Conservation (phyloP, 2,113 vertebrate genomes). For the Fukomys damarensis region DNA sequence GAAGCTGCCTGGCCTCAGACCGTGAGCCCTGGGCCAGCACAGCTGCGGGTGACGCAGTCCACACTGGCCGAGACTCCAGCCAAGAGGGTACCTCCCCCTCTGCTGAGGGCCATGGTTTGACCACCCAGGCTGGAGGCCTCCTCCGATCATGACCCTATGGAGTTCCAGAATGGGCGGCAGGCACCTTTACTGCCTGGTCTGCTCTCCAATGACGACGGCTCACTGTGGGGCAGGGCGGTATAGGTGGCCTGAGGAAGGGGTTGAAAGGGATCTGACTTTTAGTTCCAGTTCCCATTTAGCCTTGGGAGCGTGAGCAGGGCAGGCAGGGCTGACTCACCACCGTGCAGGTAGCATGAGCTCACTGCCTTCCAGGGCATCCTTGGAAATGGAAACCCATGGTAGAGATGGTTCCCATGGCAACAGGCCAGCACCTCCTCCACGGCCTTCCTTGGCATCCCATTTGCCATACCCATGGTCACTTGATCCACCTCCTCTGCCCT, state of each 20-base stretch:
- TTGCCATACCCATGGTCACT: neutral
- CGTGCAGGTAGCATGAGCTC: slow-evolving; percentile 69
- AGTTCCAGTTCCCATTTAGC: neutral
- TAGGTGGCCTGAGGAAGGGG: neutral
- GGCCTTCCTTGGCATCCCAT: slow-evolving; percentile 46
- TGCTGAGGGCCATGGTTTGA: neutral
- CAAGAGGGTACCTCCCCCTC: too few relatives aligned
- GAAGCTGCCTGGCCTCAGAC: neutral
- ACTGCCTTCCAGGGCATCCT: slow-evolving; percentile 67
- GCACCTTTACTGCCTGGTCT: neutral
- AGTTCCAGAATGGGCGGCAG: neutral
- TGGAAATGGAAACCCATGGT: slow-evolving; percentile 56
- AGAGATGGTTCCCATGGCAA: slow-evolving; percentile 75
- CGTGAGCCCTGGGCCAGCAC: neutral
- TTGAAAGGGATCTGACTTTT: neutral
- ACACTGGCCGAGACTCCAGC: neutral
- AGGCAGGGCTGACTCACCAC: slow-evolving; percentile 64
- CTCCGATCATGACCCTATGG: neutral
- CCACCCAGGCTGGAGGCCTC: neutral
- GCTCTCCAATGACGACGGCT: neutral
- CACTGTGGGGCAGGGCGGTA: neutral
- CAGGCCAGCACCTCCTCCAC: slow-evolving; percentile 73
- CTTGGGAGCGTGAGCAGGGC: neutral
- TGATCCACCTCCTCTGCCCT: neutral
- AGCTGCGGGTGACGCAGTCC: neutral